Base-by-base conservation (phyloP, 2,888 invertebrate species). In the Allacma fusca region DNA sequence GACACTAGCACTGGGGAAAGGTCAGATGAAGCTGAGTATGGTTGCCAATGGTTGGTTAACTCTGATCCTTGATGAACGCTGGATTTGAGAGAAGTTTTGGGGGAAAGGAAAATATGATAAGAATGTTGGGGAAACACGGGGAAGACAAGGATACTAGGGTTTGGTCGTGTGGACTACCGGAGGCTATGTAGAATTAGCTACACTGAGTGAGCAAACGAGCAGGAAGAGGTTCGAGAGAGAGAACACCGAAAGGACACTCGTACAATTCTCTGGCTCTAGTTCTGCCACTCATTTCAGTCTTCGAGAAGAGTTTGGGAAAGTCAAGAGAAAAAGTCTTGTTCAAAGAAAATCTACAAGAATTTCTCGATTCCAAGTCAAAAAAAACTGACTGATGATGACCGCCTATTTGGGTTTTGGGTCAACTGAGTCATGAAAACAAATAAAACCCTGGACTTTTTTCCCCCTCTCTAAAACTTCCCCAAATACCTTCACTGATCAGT, bases 131-230 rank as follows among this genome's bases (percentile, higher is more conserved):
- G n/a, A n/a, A n/a, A n/a, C n/a, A n/a, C n/a, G 23, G 59, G 9
- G 59, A 59, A 59, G 59, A 21, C 19, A 59, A 59, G 59, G 23
- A 23, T 7, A n/a, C 7, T 21, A 13, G 19, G 9, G 16, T 29
- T 67, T 67, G 67, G 67, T 67, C 28, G 29, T 28, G 28, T 40
- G 69, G 40, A 69, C 69, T 34, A 44, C 29, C 28, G 70, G 50
- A 44, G 29, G 40, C 70, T n/a, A 13, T 70, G 5, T 19, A 50
- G 34, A 73, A 73, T 73, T 73, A 73, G 73, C 7, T 21, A 73
- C 62, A 29, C 62, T 23, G n/a, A 73, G 34, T 73, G 73, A 62
- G 16, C 62, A 73, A 73, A 73, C 73, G 73, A 73, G 23, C 34
- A n/a, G 26, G 19, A 59, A 59, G 40, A 13, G 13, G 40, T 40